Base-by-base conservation (phyloP, 2,888 invertebrate species). In the Agrochola lychnidis region DNA sequence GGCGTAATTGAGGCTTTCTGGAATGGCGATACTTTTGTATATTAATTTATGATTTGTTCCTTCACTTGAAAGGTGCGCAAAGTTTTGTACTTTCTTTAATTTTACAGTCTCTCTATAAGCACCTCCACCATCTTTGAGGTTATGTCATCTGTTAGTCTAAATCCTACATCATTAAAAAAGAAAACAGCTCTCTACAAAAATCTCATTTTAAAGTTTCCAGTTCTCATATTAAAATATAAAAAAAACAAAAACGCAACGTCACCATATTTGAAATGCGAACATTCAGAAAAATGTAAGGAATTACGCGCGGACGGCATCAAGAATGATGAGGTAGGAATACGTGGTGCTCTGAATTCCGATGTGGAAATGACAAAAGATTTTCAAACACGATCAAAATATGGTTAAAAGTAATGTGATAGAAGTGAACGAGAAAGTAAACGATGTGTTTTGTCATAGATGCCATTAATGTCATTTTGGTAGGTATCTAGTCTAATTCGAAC, bases 221-320 rank as follows among this genome's bases (percentile, higher is more conserved):
- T 7, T 42, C 4, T 5, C 25, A 53, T 4, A 57, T 19, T n/a
- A 30, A 59, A 59, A 56, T 48, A 62, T 36, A 36, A 67, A 76
- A 57, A 64, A 53, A 51, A 64, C 22, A 61, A 30, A 68, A 76
- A 73, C 53, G 73, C 62, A 76, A 4, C 79, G 59, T 82, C 73
- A 79, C 61, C 57, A 36, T 73, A 36, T 76, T 82, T 69, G 68
- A 83, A 84, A 79, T 76, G 83, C 75, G 70, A 82, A 82, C 75
- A 82, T 68, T 82, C 75, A 71, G 79, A 74, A 83, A 83, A 82
- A 84, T 82, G 83, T 76, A 83, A 85, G 64, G 68, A 79, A 85
- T 82, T 82, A 82, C 73, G 83, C 53, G 72, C 68, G 56, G 72
- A 61, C 70, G 59, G 70, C 64, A 85, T 79, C 69, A 76, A 56